These are phyloP conservation scores for Drosophila sucinea DNA, from an alignment of 1,140 invertebrate species.

Conservation along the genomic window DNA sequence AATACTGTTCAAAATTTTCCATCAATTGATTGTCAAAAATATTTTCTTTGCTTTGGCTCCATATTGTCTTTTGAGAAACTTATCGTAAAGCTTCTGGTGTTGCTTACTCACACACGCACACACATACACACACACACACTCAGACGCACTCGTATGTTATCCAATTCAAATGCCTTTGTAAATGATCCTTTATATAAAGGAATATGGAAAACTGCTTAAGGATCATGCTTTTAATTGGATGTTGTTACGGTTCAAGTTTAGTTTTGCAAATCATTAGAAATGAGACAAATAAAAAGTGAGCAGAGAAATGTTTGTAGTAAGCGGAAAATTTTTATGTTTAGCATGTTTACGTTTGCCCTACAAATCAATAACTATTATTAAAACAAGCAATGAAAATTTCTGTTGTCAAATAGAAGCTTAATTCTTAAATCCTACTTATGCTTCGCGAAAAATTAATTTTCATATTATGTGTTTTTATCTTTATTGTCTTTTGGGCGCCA, in stretches of 20 bases:
- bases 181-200: neutral
- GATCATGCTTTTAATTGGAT: slow-evolving; percentile 3
- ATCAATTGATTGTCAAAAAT: slow-evolving; percentile 31
- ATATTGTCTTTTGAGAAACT: neutral
- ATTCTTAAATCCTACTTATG: neutral
- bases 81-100: neutral
- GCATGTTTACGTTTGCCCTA: slow-evolving; percentile 5
- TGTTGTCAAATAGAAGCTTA: neutral
- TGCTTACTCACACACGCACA: neutral
- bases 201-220: slow-evolving; percentile 2
- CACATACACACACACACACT: neutral
- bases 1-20: slow-evolving; percentile 2
- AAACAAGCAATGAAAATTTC: slow-evolving; percentile 1
- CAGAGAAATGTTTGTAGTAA: neutral
- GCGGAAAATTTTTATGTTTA: neutral
- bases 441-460: neutral
- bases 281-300: neutral
- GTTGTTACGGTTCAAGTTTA: neutral
- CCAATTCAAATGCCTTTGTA: neutral
- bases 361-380: neutral
- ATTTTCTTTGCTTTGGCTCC: slow-evolving; percentile 1
- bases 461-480: neutral
- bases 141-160: neutral
- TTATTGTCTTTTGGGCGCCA: neutral
- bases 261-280: slow-evolving; percentile 1